Base-by-base conservation (phyloP, 2,888 invertebrate species). In the Tanytarsus gracilentus region DNA sequence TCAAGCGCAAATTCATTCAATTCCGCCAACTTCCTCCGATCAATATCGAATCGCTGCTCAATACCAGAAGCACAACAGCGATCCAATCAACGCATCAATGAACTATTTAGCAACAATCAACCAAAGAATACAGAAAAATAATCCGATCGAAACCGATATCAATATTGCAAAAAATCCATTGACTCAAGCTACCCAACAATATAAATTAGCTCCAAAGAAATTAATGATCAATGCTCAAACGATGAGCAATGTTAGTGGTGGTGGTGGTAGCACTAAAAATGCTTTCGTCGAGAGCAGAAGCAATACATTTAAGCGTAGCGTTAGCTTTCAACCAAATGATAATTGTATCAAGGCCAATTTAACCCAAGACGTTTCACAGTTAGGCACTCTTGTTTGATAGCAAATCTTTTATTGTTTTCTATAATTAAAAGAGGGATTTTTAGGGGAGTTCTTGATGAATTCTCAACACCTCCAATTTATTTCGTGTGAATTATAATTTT, bases 91-190 rank as follows among this genome's bases (percentile, higher is more conserved):
- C 11, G 58, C 44, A 29, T 58, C 58, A 21, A 58, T 58, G 58
- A 58, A 29, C 25, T 58, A 58, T 48, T 27, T 58, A 48, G 58
- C 44, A 58, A 58, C 48, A 25, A 58, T 58, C 48, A 58, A 58
- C 58, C 58, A 58, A 58, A 58, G 58, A 58, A 48, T 58, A 29
- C 58, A 58, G 27, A 58, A 58, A 26, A 56, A 55, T 50, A 26
- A 58, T 23, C 29, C 44, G 14, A 58, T 55, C 40, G 55, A 55
- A 55, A 55, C 33, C 16, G 55, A 58, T 36, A 48, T 58, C 14
- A 58, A 49, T 40, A 58, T 48, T 39, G 48, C 29, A 21, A 48
- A 48, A 23, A 58, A 58, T 48, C 48, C 58, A 48, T 48, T 48
- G n/a, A 58, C 48, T 27, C 58, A 58, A 48, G 58, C 58, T 48